Base-by-base conservation (phyloP, 2,113 vertebrate genomes). In the Dendropsophus ebraccatus region DNA sequence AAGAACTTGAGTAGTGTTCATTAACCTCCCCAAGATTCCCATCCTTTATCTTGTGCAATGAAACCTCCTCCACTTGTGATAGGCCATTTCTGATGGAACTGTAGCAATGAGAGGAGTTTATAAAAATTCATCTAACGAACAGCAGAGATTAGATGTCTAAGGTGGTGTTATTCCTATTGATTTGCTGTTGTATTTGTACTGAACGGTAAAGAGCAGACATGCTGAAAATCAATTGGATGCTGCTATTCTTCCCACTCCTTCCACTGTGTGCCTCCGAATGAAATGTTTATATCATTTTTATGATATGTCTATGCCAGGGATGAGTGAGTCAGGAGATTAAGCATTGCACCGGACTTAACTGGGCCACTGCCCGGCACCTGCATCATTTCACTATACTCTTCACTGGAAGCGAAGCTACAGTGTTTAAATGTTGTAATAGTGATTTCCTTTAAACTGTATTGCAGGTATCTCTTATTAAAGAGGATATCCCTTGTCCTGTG, bases 261-360 rank as follows among this genome's bases (percentile, higher is more conserved):
- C 87, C 65, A 89, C 87, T 90, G 90, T 0, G 0, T 89, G 50
- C 0, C 86, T 88, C 89, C 16, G 41, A 90, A 92, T 92, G 91
- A 94, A 93, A 94, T 32, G 86, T 88, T 92, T 93, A 88, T 90
- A 93, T 95, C 93, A 92, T 92, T 93, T 94, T 93, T 92, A 93
- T 0, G 0, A 89, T 80, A 35, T 88, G 90, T 91, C 92, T 91
- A 86, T 91, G 92, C 91, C 91, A 90, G 89, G 89, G 90, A 90
- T 87, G 90, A 92, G 91, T 85, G 88, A 93, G 88, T 88, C 87
- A 84, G 54, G 89, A 92, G 92, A 92, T 93, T 91, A 92, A 92
- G 82, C 0, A 1, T 62, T 86, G 52, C 87, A 0, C 62, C 81
- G 73, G 88, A 87, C 16, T 23, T 87, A 87, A 88, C 84, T 88